These are phyloP conservation scores for Pseudomyrmex concolor DNA, from an alignment of 1,140 invertebrate species.

Conservation along the genomic window DNA sequence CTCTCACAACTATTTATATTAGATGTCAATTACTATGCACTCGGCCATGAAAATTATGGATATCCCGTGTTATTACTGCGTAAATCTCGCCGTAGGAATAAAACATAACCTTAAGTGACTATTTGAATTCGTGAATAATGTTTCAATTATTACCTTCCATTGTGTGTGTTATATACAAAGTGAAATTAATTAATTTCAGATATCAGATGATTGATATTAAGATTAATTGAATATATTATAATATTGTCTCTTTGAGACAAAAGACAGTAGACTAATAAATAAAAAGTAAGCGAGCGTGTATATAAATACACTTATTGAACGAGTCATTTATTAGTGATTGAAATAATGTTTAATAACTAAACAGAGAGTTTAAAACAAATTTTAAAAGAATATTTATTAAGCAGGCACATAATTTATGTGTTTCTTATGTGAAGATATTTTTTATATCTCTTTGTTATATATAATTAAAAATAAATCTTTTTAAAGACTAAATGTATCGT, in stretches of 20 bases:
- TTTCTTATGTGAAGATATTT: not conserved
- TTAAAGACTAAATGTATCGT: not conserved
- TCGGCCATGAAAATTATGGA: conserved; percentile 41
- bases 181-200: conserved; percentile 1
- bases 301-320: not conserved
- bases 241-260: not conserved
- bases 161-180: not conserved
- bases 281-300: not conserved
- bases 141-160: conserved; percentile 32
- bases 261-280: not conserved
- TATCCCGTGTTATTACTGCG: conserved; percentile 39
- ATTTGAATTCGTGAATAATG: conserved; percentile 47
- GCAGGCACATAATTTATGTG: not conserved
- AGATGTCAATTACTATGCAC: conserved; percentile 31
- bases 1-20: conserved; percentile 42
- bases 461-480: conserved; percentile 4
- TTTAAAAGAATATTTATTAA: not conserved
- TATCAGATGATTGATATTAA: not conserved
- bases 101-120: conserved; percentile 35
- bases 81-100: conserved; percentile 20
- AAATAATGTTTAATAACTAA: not conserved
- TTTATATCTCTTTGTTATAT: not conserved
- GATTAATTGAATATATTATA: not conserved
- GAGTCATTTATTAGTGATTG: not conserved
- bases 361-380: not conserved